A percentile compares a stretch with the other conserved stretches of the same genome.
These are phyloP conservation scores for Eptatretus atami DNA, from an alignment of 2,797 vertebrate genomes.

Conservation along the genomic window DNA sequence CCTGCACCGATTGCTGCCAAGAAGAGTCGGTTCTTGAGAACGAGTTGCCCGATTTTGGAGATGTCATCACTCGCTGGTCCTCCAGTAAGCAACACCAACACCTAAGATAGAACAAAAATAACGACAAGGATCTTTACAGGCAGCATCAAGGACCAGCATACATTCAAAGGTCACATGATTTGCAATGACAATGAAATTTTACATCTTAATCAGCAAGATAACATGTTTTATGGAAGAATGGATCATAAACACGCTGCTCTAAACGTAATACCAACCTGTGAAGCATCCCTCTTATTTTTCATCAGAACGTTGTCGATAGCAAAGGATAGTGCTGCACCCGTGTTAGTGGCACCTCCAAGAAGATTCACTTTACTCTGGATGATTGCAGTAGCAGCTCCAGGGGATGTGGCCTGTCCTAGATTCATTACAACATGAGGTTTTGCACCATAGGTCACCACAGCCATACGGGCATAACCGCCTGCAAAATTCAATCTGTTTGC, in stretches of 20 bases:
- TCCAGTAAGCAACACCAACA: constrained; percentile 1
- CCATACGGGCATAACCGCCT: neutral
- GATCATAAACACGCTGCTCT: too few species aligned
- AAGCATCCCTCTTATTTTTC: neutral
- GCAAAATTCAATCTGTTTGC: neutral
- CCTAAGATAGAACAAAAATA: neutral
- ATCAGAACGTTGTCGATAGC: neutral
- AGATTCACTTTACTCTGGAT: neutral
- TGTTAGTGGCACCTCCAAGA: neutral
- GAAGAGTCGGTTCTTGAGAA: neutral
- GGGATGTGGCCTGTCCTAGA: neutral
- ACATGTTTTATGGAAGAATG: too few species aligned
- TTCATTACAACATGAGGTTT: neutral
- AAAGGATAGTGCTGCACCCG: neutral
- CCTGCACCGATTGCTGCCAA: neutral
- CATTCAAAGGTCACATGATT: too few species aligned
- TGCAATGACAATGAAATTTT: too few species aligned
- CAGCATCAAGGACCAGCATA: too few species aligned
- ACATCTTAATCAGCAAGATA: too few species aligned
- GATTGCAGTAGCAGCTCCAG: neutral
- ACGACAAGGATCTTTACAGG: too few species aligned
- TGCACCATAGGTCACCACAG: constrained; percentile 1
- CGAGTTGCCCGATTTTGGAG: neutral
- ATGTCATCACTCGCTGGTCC: constrained; percentile 1
- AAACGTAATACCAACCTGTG: too few species aligned